Conservation (phyloP, 2,888 invertebrate species). For the Syritta pipiens region DNA sequence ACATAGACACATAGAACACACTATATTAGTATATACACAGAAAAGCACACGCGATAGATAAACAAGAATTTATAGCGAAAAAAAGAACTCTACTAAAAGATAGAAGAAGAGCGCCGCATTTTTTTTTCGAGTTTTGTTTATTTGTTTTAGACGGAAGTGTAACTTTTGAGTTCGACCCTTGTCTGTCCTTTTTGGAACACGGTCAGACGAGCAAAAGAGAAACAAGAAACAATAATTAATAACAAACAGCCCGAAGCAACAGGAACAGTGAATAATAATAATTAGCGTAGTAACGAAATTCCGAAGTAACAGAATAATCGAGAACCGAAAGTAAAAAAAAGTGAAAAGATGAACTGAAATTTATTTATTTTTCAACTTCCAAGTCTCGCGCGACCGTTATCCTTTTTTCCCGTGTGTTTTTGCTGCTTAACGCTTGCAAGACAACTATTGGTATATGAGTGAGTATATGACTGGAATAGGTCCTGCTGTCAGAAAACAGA, state of each 20-base stretch:
- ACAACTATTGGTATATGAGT: constrained; percentile 51
- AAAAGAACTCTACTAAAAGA: neutral
- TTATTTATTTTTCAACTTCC: constrained; percentile 55
- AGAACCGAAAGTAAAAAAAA: constrained; percentile 44
- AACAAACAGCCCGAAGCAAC: constrained; percentile 35
- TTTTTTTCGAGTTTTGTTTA: too few relatives aligned
- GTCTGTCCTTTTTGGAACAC: neutral
- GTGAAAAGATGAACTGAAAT: constrained; percentile 65
- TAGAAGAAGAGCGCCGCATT: too few relatives aligned
- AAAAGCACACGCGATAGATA: constrained; percentile 30
- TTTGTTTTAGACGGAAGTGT: too few relatives aligned
- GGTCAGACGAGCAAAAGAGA: neutral
- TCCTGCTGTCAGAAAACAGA: constrained; percentile 30
- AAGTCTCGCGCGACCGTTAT: constrained; percentile 64
- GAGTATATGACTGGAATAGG: constrained; percentile 29
- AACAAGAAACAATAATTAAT: neutral
- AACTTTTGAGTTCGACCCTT: neutral
- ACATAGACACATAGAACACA: constrained; percentile 11
- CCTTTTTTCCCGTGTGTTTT: constrained; percentile 61
- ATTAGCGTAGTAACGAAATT: constrained; percentile 11
- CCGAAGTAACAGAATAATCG: neutral
- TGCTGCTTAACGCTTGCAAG: constrained; percentile 61
- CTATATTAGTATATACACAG: neutral
- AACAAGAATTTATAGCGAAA: constrained; percentile 27
- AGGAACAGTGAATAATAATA: constrained; percentile 11